Evolutionary conservation across 2,797 vertebrate species (phyloP), one percentile per base, ranked within the genome.

Genomic region (Platyrinchus mystaceus): DNA sequence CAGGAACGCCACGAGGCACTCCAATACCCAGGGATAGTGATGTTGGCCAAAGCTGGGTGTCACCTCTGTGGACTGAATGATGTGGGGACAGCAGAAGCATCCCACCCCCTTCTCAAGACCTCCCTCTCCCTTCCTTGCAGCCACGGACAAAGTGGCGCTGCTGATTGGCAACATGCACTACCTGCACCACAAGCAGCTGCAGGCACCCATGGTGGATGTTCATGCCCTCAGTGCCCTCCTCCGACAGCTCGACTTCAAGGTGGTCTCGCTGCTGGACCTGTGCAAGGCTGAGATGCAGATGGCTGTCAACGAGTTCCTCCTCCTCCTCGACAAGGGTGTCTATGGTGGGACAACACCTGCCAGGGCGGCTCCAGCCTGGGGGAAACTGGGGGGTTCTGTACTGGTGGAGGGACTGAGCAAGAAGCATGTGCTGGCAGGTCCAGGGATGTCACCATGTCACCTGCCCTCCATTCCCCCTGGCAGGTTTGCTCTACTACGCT

Each of bases 81-180:
- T 13, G 28, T 1, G 4, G 56, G 37, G 71, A 73, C 49, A 56
- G 52, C 76, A 50, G 56, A 49, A 52, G 16, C 3, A 0, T 56
- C 64, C 64, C 1, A 5, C 47, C 36, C 36, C 0, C 0, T 12
- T 41, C 52, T 58, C 47, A 87, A 8, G 10, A 1, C 34, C 59
- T 79, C 23, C 16, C 16, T 67, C 80, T 84, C n/a, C 39, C 0
- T 0, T 89, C 55, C 63, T 5, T 12, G 63, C 96, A 99, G 98
- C 98, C 77, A 98, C 98, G 12, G 98, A 99, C 96, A 99, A 99
- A 97, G 98, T 99, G n/a, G 98, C 98, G 1, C 98, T 99, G 83
- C 97, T 99, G 83, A 98, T 99, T 0, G 98, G 98, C 52, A 99
- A 99, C 97, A 98, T 99, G 98, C 98, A 98, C 96, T 99, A 99